Conservation (phyloP, 2,888 invertebrate genomes). For the Acleris sparsana region DNA sequence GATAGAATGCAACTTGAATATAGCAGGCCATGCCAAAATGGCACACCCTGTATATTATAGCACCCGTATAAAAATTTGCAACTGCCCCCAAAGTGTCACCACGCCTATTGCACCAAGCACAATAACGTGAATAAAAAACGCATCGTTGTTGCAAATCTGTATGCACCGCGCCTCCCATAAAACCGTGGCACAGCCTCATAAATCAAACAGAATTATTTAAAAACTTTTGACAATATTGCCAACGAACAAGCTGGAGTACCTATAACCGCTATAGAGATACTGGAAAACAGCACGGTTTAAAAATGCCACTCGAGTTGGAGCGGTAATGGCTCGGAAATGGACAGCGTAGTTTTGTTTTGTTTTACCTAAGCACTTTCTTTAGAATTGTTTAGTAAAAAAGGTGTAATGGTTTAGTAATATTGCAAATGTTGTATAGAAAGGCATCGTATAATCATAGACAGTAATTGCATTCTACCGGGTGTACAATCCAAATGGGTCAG, state of each 20-base stretch:
- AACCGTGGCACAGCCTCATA: conserved; percentile 6
- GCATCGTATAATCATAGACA: too few species aligned
- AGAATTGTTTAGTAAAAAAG: too few species aligned
- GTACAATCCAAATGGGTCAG: too few species aligned
- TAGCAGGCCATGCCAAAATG: too few species aligned
- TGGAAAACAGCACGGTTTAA: background rate
- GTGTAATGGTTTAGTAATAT: too few species aligned
- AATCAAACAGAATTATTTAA: conserved; percentile 14
- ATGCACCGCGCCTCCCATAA: conserved; percentile 8
- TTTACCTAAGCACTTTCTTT: too few species aligned
- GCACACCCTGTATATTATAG: too few species aligned
- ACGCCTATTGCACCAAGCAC: background rate
- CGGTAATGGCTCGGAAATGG: background rate
- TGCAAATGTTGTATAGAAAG: too few species aligned
- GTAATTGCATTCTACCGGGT: too few species aligned
- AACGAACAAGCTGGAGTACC: background rate
- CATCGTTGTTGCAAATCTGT: conserved; percentile 8
- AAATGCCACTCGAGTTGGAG: background rate
- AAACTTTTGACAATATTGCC: conserved; percentile 17
- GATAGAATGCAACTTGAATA: too few species aligned
- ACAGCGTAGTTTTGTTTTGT: too few species aligned
- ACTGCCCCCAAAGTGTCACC: background rate
- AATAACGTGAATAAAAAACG: conserved; percentile 7
- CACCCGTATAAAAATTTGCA: background rate
- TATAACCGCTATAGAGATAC: background rate